These are phyloP conservation scores for Bombus polaris DNA, from an alignment of 1,140 invertebrate species.

Conservation along the genomic window DNA sequence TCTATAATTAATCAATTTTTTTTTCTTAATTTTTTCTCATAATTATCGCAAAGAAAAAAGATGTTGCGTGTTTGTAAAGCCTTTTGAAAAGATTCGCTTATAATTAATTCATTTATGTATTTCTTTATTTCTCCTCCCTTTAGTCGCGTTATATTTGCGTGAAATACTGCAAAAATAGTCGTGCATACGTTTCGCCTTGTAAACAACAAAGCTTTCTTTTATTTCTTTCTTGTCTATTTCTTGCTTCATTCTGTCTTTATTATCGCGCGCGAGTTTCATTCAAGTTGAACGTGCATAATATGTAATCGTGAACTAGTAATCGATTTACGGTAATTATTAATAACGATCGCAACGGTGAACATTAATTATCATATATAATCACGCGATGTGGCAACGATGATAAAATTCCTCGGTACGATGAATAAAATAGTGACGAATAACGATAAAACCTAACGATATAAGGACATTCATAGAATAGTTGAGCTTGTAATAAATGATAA, in stretches of 20 bases:
- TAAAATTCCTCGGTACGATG: not conserved
- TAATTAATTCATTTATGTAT: slow-evolving; percentile 21
- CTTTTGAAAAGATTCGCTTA: not conserved
- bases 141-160: slow-evolving; percentile 35
- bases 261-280: not conserved
- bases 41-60: not conserved
- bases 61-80: slow-evolving; percentile 27
- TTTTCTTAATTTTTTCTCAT: not conserved
- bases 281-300: slow-evolving; percentile 13
- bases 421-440: not conserved
- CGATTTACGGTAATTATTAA: slow-evolving; percentile 12
- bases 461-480: slow-evolving; percentile 32
- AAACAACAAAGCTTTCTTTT: slow-evolving; percentile 65
- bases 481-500: slow-evolving; percentile 23
- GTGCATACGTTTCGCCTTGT: slow-evolving; percentile 37
- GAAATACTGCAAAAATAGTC: slow-evolving; percentile 67
- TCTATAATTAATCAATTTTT: not conserved
- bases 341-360: slow-evolving; percentile 21
- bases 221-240: not conserved
- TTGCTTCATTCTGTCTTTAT: not conserved
- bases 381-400: not conserved
- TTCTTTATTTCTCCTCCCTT: not conserved
- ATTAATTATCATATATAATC: slow-evolving; percentile 5
- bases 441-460: slow-evolving; percentile 12
- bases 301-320: slow-evolving; percentile 15